Conservation (phyloP, 37 sponge, comb jelly and placozoan genomes). For the Axinella damicornis region DNA sequence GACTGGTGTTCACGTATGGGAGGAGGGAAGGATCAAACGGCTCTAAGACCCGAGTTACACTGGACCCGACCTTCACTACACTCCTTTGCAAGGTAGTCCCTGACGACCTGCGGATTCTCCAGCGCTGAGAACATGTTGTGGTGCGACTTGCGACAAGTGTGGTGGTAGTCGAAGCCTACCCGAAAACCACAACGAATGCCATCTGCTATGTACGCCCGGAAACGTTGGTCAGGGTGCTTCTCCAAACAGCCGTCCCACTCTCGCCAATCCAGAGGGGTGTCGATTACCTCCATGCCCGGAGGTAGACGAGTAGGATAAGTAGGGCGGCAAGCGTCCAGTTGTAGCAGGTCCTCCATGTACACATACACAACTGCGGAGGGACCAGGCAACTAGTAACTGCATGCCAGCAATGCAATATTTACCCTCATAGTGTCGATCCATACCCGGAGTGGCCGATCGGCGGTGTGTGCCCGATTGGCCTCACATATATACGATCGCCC, state of each 20-base stretch:
- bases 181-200: constrained; percentile 4
- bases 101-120: constrained; percentile 5
- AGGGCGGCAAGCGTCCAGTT: constrained; percentile 12
- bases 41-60: constrained; percentile 1
- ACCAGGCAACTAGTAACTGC: too few species aligned
- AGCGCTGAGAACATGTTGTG: not conserved
- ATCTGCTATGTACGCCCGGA: not conserved
- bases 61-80: constrained; percentile 20
- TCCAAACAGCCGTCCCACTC: constrained; percentile 6
- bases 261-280: not conserved
- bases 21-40: not conserved
- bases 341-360: constrained; percentile 4
- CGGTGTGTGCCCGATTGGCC: too few species aligned
- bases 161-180: not conserved
- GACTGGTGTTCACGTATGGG: not conserved
- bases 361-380: not conserved
- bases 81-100: constrained; percentile 15
- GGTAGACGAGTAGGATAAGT: not conserved
- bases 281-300: not conserved
- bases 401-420: too few species aligned
- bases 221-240: not conserved
- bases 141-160: not conserved
- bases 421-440: too few species aligned
- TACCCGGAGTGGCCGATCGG: too few species aligned
- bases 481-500: too few species aligned